A percentile compares a stretch with the other conserved stretches of the same genome.
Conservation (phyloP, 2,797 vertebrate species). For the Urophycis tenuis region DNA sequence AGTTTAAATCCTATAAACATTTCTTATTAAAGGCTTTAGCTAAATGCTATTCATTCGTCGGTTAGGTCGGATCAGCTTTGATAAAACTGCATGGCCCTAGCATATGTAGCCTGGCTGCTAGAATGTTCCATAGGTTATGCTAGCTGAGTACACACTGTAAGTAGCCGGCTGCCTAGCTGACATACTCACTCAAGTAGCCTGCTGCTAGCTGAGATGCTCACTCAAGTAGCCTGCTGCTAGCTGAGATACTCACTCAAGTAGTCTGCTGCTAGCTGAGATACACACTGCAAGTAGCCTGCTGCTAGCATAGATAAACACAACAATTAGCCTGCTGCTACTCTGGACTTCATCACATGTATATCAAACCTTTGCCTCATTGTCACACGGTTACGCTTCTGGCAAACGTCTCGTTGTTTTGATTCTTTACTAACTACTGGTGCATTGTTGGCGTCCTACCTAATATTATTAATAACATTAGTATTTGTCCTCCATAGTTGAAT, state of each 20-base stretch:
- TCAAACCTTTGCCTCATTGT: too few relatives aligned
- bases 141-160: background rate
- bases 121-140: slow-evolving; percentile 29
- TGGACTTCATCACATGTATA: too few relatives aligned
- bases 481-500: background rate
- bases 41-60: background rate
- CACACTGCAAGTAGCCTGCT: too few relatives aligned
- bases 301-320: too few relatives aligned
- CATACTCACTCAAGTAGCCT: too few relatives aligned
- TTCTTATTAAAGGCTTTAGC: background rate
- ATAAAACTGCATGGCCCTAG: background rate
- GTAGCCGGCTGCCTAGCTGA: too few relatives aligned
- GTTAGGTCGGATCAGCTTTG: background rate
- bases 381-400: too few relatives aligned
- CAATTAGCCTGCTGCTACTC: too few relatives aligned
- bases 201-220: too few relatives aligned
- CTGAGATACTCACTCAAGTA: too few relatives aligned
- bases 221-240: too few relatives aligned
- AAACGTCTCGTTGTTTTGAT: background rate
- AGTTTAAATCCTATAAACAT: background rate
- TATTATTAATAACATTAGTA: background rate
- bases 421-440: background rate
- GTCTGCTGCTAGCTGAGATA: too few relatives aligned
- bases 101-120: slow-evolving; percentile 1
- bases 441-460: background rate